phyloP scores from a whole-genome alignment of 2,797 vertebrate species.

The Cossypha polioptera region DNA sequence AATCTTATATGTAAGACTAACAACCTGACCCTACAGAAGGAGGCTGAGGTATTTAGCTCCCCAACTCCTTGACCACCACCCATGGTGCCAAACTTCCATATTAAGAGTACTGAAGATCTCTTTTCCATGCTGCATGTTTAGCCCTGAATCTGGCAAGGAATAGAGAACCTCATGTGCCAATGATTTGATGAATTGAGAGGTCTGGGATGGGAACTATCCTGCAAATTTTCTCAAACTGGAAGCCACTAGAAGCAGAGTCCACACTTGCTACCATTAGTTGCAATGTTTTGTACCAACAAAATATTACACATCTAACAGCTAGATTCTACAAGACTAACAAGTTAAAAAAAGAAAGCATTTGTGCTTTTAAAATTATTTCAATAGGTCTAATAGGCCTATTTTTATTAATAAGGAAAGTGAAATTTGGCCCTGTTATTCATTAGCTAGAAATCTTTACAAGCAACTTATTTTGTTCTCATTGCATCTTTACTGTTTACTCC shows the following conservation, averaged over 20 bases:
- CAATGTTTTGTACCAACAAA: neutral
- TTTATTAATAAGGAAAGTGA: neutral
- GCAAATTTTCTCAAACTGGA: neutral
- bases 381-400: neutral
- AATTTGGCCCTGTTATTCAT: conserved; percentile 5
- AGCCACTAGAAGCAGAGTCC: neutral
- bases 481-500: conserved; percentile 18
- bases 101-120: neutral
- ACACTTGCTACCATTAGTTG: neutral
- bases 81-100: neutral
- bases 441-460: conserved; percentile 29
- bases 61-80: neutral
- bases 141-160: neutral
- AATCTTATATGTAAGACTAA: neutral
- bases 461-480: conserved; percentile 19
- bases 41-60: neutral
- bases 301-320: neutral
- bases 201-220: neutral
- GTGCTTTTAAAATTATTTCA: neutral
- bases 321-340: neutral
- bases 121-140: neutral
- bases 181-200: neutral
- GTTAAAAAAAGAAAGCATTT: neutral
- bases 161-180: neutral
- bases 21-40: neutral